A percentile compares a stretch with the other conserved stretches of the same genome.
phyloP scores from a whole-genome alignment of 2,888 invertebrate species.

The Acrocera orbiculus region DNA sequence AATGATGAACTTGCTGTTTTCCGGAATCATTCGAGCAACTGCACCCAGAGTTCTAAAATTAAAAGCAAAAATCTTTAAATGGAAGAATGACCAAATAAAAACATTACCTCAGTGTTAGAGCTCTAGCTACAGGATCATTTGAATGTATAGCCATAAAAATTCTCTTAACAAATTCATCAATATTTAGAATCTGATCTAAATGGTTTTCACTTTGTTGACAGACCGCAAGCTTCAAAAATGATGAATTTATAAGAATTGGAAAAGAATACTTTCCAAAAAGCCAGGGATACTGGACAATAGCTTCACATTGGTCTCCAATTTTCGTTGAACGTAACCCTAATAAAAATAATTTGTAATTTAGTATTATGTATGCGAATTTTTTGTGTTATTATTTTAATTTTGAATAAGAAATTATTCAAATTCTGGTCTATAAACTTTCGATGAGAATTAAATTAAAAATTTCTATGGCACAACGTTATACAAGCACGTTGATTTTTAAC shows the following conservation, averaged over 20 bases:
- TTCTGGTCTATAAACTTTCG: no score
- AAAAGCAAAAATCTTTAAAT: neutral
- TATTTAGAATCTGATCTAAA: conserved; percentile 85
- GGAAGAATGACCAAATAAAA: no score
- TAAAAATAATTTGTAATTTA: conserved; percentile 17
- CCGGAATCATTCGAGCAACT: conserved; percentile 82
- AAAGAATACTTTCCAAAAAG: conserved; percentile 96
- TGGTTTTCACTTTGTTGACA: conserved; percentile 93
- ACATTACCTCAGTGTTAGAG: conserved; percentile 56
- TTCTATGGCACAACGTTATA: no score
- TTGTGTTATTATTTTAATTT: no score
- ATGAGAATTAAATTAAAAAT: no score
- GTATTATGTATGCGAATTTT: no score
- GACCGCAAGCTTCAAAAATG: conserved; percentile 82
- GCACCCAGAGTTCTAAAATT: conserved; percentile 61
- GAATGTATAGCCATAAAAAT: conserved; percentile 91
- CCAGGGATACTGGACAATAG: conserved; percentile 85
- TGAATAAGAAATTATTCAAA: no score
- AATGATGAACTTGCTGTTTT: conserved; percentile 91
- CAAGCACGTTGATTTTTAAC: no score
- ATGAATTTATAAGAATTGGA: conserved; percentile 92
- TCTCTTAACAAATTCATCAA: conserved; percentile 80
- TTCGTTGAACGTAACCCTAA: conserved; percentile 74
- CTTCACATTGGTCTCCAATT: conserved; percentile 93
- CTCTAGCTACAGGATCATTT: conserved; percentile 90